Evolutionary conservation across 2,113 vertebrate genomes (phyloP), one percentile per base, ranked within the genome.

Genomic region (Calidris pugnax): DNA sequence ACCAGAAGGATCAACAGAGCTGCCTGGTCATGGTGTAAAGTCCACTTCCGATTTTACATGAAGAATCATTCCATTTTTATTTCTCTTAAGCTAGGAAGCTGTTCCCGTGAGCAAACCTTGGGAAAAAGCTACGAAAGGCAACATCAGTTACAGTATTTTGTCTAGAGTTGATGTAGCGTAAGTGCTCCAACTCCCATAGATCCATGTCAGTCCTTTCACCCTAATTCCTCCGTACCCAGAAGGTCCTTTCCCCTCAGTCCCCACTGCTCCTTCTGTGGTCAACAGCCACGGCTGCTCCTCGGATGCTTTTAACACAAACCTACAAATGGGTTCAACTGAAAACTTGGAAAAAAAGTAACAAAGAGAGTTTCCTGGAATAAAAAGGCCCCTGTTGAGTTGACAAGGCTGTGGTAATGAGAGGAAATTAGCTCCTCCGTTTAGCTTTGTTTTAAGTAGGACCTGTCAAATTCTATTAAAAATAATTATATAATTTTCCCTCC

Each of bases 211-310:
- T 41, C 50, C 41, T n/a, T 78, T 63, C 37, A 74, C 14, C 20
- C 26, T 1, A 43, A 23, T 50, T 82, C 56, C 51, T 85, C 56
- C 91, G 24, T 14, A 57, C 76, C 53, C 27, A 62, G n/a, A 15
- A 39, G 3, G 32, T 45, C 41, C 69, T 80, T 80, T n/a, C 6
- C 14, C 14, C 17, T 88, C 5, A 2, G 20, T 43, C 55, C n/a
- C 33, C 14, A 47, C 32, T 41, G 37, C 53, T 84, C 39, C 43
- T 82, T 76, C 50, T 67, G 41, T 32, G n/a, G 22, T 18, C 35
- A 66, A 22, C 64, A 53, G 28, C 41, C 37, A 69, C 0, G 0
- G 32, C 33, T 85, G 32, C n/a, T 41, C 37, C 45, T 72, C 2
- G 3, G n/a, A 39, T 64, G 56, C 20, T 87, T 66, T 67, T 67